phyloP scores from a whole-genome alignment of 2,888 invertebrate species.

The Stomorhina lunata region DNA sequence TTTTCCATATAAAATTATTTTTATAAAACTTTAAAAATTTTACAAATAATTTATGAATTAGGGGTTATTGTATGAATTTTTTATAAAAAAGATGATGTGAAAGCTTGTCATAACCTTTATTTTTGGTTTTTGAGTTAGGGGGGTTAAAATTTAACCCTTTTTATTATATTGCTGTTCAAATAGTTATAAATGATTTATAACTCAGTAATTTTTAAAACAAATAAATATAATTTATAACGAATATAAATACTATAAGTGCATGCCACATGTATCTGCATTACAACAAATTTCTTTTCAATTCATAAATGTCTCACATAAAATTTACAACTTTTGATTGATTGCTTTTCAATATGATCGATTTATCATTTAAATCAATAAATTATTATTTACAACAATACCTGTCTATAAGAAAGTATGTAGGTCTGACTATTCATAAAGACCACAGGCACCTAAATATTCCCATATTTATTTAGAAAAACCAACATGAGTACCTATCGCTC shows the following conservation, averaged over 20 bases:
- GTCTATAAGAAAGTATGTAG: neutral
- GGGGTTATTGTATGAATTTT: no score
- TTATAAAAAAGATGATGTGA: no score
- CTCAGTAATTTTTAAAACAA: no score
- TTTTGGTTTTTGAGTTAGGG: no score
- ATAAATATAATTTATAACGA: neutral
- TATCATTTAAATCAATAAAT: slow-evolving; percentile 39
- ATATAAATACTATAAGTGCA: neutral
- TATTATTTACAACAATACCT: slow-evolving; percentile 27
- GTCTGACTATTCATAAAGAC: neutral
- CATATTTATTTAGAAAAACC: neutral
- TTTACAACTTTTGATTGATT: slow-evolving; percentile 56
- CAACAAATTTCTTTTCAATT: neutral
- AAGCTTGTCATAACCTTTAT: no score
- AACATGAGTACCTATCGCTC: slow-evolving; percentile 2
- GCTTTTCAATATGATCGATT: slow-evolving; percentile 51
- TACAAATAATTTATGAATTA: no score
- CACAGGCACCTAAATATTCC: neutral
- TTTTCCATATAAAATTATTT: no score
- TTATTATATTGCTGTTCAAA: no score
- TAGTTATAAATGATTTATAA: no score
- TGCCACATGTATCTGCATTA: neutral
- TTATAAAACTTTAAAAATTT: no score
- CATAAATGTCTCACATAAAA: slow-evolving; percentile 27
- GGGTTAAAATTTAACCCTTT: no score